Base-by-base conservation (phyloP, 2,797 vertebrate species). In the Chaunax sp. region DNA sequence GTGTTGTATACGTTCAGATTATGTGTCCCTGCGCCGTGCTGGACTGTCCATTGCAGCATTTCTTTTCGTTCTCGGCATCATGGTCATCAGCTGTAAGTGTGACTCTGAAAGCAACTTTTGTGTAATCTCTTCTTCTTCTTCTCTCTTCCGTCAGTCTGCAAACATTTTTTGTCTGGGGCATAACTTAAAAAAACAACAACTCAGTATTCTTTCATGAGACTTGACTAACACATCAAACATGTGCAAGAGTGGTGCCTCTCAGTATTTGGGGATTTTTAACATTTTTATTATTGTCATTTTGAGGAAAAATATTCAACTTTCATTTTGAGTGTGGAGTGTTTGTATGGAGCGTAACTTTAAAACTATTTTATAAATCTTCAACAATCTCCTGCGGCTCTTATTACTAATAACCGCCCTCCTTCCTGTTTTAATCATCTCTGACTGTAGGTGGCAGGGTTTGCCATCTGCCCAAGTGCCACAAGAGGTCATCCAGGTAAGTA, bases 51-150 rank as follows among this genome's bases (percentile, higher is more conserved):
- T 94, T 1, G 93, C 93, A 13, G 90, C 72, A 0, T 6, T 93
- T 0, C 88, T 95, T 55, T 95, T 93, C 44, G 0, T 94, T 26
- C 0, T 91, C 30, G 94, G 94, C 5, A 91, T 94, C 75, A 50
- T 94, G 88, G 69, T 94, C 35, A 65, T 94, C 15, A 41, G 78
- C 45, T 93, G 94, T 94, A 72, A 93, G 93, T 92, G 10, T 40
- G 40, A 68, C 55, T 20, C 25, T 46, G 20, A 52, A 26, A 53
- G 9, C 10, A 10, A 20, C 10, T 40, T 53, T 40, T 8, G 18
- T 33, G 45, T 4, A 6, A 16, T 15, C 20, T 26, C 3, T 4
- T 26, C 62, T 44, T 23, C 1, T 14, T 12, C 49, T 67, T 10
- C n/a, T n/a, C n/a, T n/a, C n/a, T n/a, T n/a, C n/a, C n/a, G n/a